phyloP scores from a whole-genome alignment of 2,113 vertebrate species.

The Lagopus leucura region DNA sequence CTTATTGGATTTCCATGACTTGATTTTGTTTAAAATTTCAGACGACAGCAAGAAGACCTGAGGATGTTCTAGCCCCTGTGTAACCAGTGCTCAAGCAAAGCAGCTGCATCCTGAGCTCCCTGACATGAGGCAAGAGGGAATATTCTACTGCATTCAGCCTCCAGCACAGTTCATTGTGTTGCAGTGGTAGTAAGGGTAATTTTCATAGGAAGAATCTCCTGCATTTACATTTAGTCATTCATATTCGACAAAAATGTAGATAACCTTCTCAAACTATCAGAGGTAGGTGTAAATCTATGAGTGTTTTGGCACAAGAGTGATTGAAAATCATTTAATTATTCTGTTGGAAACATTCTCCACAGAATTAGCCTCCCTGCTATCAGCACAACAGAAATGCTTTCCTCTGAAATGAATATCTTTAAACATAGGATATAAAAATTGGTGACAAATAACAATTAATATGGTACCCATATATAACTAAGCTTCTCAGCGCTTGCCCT shows the following conservation, averaged over 20 bases:
- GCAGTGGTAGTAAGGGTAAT: neutral
- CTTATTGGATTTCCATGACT: neutral
- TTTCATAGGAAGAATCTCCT: neutral
- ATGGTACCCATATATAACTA: neutral
- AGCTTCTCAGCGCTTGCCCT: neutral
- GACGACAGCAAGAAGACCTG: rapidly evolving
- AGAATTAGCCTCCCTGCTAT: neutral
- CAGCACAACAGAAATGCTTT: neutral
- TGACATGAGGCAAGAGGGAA: neutral
- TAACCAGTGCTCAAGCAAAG: rapidly evolving
- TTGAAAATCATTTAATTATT: conserved; percentile 24
- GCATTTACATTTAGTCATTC: neutral
- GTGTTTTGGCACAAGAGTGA: neutral
- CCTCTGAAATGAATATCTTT: conserved; percentile 11
- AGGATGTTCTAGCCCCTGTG: neutral
- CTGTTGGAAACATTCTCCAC: neutral
- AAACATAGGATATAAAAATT: conserved; percentile 16
- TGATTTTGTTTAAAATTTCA: rapidly evolving
- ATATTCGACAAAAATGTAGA: neutral
- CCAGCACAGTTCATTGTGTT: neutral
- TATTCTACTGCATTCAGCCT: neutral
- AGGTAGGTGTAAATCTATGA: neutral
- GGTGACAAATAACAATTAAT: neutral
- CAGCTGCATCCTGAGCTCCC: rapidly evolving
- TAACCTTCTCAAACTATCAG: neutral